Base-by-base conservation (phyloP, 2,888 invertebrate genomes). In the Torymus tubicola region DNA sequence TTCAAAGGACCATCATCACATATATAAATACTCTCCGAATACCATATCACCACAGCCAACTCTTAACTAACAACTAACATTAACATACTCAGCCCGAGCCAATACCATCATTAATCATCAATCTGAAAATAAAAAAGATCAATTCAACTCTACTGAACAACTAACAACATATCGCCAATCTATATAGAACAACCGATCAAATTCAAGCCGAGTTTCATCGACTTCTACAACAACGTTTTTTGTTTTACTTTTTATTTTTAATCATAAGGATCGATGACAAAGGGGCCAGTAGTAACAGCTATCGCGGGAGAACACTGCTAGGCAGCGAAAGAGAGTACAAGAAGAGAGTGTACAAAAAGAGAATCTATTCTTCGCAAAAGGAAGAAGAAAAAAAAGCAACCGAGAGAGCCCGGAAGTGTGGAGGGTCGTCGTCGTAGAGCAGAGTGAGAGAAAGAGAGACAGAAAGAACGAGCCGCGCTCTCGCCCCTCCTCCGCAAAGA, bases 1-100 rank as follows among this genome's bases (percentile, higher is more conserved):
- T 78, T 78, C 71, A 71, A 78, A 78, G 78, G 71, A 61, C 78
- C 70, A 69, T 53, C 76, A 67, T 11, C 57, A 42, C 42, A 42
- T n/a, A n/a, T 24, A n/a, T 21, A 21, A 2, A 21, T 21, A 21
- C 21, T 21, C 14, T 42, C 4, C 42, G 5, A 24, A 58, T 11
- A 58, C 58, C 8, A 55, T n/a, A 42, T 42, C 18, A 24, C 11
- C n/a, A 58, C 5, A 42, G 8, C 42, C 10, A 42, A 31, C 24
- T 24, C 24, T 24, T 24, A 24, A 24, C 24, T 5, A 3, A 31
- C 31, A 31, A 31, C 1, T 42, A 5, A 42, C 10, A 42, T 42
- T 42, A 8, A 42, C 8, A 31, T 3, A 31, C 31, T 31, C 31
- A 2, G 31, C 31, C 31, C 31, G 31, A 31, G 31, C 31, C 3